Evolutionary conservation across 2,888 invertebrate species (phyloP).

Genomic region (Drosophila paramelanica): DNA sequence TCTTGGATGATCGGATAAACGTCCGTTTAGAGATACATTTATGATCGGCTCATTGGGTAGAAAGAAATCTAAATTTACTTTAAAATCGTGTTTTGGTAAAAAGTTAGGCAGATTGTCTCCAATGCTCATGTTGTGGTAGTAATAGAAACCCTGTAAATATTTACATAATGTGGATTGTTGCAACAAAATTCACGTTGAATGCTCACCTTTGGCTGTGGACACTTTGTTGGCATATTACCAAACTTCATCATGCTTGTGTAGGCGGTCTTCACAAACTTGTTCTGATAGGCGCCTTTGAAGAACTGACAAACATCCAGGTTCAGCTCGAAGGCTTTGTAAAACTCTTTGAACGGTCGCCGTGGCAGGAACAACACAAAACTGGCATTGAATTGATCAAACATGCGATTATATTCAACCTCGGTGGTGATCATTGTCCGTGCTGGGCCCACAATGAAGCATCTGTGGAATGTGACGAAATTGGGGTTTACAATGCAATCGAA

Average conservation of each 20-base stretch:
- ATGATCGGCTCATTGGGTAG: not conserved
- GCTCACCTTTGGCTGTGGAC: conserved; percentile 43
- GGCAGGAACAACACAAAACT: conserved; percentile 14
- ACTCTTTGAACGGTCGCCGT: conserved; percentile 22
- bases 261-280: conserved; percentile 5
- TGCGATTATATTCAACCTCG: conserved; percentile 25
- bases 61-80: conserved; percentile 25
- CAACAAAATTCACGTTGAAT: not conserved
- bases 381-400: conserved; percentile 2
- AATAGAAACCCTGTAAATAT: conserved; percentile 46
- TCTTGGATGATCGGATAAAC: not conserved
- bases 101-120: conserved; percentile 51
- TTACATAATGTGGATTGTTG: not conserved
- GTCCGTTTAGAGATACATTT: conserved; percentile 24
- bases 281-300: conserved; percentile 25
- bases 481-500: conserved; percentile 28
- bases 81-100: conserved; percentile 36
- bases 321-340: conserved; percentile 18
- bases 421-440: conserved; percentile 9
- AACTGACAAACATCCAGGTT: conserved; percentile 47
- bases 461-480: conserved; percentile 6
- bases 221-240: conserved; percentile 47
- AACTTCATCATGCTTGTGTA: conserved; percentile 15
- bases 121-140: conserved; percentile 55
- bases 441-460: conserved; percentile 19